A percentile compares a stretch with the other conserved stretches of the same genome.
Conservation (phyloP, 1,140 invertebrate genomes). For the Atta texana region DNA sequence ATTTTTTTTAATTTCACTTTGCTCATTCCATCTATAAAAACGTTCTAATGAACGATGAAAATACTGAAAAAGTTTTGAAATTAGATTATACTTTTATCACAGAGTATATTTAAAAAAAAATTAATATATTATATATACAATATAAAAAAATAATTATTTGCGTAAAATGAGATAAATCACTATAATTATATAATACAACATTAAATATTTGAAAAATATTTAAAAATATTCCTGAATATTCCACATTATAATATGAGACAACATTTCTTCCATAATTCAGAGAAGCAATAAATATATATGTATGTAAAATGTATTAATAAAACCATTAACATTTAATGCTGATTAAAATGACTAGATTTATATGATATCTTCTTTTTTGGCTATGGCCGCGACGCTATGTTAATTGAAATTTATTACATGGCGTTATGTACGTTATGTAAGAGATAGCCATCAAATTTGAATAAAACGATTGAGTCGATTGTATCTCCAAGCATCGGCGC, state of each 20-base stretch:
- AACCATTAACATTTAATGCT: conserved; percentile 34
- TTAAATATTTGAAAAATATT: neutral
- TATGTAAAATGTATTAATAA: neutral
- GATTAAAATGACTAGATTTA: conserved; percentile 10
- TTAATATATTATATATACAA: neutral
- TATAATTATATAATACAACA: neutral
- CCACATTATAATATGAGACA: neutral
- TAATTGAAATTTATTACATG: conserved; percentile 34
- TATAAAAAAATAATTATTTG: neutral
- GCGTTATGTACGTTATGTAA: neutral
- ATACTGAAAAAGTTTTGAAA: neutral
- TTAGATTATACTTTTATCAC: neutral
- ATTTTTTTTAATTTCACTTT: neutral
- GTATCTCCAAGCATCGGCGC: conserved; percentile 18
- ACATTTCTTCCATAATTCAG: neutral
- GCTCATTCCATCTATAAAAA: neutral
- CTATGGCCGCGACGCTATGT: neutral
- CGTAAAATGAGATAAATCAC: neutral
- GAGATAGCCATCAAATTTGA: conserved; percentile 37
- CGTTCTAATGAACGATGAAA: neutral
- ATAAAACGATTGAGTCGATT: conserved; percentile 20
- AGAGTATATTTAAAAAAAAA: neutral
- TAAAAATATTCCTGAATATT: neutral
- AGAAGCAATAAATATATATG: neutral
- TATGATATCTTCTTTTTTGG: conserved; percentile 8